A percentile compares a stretch with the other conserved stretches of the same genome.
Conservation (phyloP, 2,888 invertebrate genomes). For the Serripes groenlandicus region DNA sequence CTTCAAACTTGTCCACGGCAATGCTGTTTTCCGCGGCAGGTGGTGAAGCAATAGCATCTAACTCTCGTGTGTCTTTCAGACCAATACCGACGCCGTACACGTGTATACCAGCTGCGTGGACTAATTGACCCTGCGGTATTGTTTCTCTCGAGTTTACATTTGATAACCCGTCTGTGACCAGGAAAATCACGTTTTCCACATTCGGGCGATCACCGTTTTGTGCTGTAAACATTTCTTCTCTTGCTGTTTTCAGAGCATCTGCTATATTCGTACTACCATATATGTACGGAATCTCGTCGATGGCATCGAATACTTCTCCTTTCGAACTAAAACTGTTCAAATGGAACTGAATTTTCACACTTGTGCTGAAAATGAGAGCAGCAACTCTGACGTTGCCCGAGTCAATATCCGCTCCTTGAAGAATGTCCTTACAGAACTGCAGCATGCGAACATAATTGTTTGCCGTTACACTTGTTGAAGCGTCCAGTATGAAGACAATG, state of each 20-base stretch:
- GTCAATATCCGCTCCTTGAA: slow-evolving; percentile 66
- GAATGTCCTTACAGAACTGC: slow-evolving; percentile 60
- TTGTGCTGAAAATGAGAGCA: slow-evolving; percentile 57
- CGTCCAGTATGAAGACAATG: slow-evolving; percentile 73
- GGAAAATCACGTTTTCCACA: slow-evolving; percentile 73
- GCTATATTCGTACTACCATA: slow-evolving; percentile 83
- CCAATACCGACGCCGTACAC: slow-evolving; percentile 69
- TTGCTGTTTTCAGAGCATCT: slow-evolving; percentile 75
- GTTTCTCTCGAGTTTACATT: slow-evolving; percentile 76
- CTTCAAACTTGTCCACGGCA: slow-evolving; percentile 72
- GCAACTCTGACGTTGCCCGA: slow-evolving; percentile 60
- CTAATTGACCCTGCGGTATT: slow-evolving; percentile 72
- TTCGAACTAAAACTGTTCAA: slow-evolving; percentile 73
- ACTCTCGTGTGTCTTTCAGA: slow-evolving; percentile 73
- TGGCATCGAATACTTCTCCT: slow-evolving; percentile 75
- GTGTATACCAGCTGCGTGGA: slow-evolving; percentile 51
- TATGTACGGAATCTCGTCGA: slow-evolving; percentile 77
- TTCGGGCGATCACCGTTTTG: slow-evolving; percentile 75
- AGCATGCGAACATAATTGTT: slow-evolving; percentile 69
- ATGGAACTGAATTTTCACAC: slow-evolving; percentile 77
- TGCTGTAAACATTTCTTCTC: slow-evolving; percentile 72
- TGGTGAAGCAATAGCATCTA: slow-evolving; percentile 74
- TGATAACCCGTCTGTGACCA: slow-evolving; percentile 81
- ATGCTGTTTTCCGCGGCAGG: slow-evolving; percentile 74
- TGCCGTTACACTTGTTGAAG: slow-evolving; percentile 79